Conservation (phyloP, 53 echinoderm and acorn worm species). For the Apostichopus leukothele region DNA sequence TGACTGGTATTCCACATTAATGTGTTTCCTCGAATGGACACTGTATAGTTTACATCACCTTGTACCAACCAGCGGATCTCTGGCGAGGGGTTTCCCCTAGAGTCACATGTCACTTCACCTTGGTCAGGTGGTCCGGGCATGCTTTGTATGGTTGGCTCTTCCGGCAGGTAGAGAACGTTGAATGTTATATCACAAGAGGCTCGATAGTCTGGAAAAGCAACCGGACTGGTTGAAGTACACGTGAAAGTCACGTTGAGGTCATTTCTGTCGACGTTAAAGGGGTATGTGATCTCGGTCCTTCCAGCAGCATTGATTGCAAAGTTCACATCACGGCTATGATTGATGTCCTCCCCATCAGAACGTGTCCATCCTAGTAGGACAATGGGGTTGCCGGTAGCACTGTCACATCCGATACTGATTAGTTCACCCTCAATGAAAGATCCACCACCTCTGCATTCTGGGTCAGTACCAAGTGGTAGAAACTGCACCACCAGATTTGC, state of each 20-base stretch:
- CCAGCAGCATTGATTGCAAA: background rate
- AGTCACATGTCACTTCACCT: background rate
- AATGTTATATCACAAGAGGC: background rate
- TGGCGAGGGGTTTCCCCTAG: background rate
- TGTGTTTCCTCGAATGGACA: background rate
- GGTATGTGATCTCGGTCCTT: background rate
- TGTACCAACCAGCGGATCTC: background rate
- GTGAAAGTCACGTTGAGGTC: slow-evolving; percentile 6
- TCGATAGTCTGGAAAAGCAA: background rate
- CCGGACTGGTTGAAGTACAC: background rate
- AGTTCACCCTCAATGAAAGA: background rate
- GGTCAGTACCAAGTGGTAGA: background rate
- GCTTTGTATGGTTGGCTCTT: background rate
- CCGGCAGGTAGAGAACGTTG: background rate
- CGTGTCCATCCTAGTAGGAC: background rate
- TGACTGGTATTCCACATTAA: background rate
- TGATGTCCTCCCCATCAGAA: background rate
- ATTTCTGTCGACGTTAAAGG: background rate
- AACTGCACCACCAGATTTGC: background rate
- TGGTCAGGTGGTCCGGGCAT: background rate
- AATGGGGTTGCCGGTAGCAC: background rate
- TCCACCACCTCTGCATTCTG: background rate
- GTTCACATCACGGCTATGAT: background rate
- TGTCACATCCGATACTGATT: background rate
- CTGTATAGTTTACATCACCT: background rate